phyloP scores from a whole-genome alignment of 2,888 invertebrate species.

The Entomobrya proxima region DNA sequence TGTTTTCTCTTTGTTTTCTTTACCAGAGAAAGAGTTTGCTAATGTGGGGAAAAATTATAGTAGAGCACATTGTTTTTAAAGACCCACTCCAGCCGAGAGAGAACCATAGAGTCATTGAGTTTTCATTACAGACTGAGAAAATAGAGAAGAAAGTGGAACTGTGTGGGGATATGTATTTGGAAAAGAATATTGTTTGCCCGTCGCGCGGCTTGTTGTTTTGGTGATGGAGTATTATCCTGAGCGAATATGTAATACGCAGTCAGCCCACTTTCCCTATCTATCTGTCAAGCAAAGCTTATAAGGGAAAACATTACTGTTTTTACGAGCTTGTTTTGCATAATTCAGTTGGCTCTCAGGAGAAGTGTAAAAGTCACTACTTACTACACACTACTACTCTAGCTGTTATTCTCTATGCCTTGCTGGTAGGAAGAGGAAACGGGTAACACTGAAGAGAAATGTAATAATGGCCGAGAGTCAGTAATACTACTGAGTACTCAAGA shows the following conservation, averaged over 20 bases:
- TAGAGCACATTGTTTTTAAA: background rate
- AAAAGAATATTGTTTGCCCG: background rate
- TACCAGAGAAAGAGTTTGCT: background rate
- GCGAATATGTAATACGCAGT: background rate
- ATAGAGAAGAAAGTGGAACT: background rate
- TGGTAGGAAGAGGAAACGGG: conserved; percentile 40
- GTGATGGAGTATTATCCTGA: background rate
- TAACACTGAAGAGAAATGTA: conserved; percentile 45
- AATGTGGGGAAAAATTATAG: conserved; percentile 6
- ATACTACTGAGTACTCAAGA: conserved; percentile 1
- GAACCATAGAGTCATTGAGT: background rate
- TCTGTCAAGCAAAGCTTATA: conserved; percentile 37
- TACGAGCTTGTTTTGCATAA: conserved; percentile 65
- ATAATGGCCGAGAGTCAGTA: conserved; percentile 58
- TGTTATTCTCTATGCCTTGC: too few species aligned
- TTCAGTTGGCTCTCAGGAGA: conserved; percentile 62
- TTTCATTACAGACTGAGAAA: background rate
- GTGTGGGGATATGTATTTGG: background rate
- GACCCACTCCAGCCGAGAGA: background rate
- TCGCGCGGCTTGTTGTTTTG: background rate
- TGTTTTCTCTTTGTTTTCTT: background rate
- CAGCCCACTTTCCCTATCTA: conserved; percentile 28
- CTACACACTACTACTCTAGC: too few species aligned
- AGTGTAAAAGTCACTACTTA: conserved; percentile 62
- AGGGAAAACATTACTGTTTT: conserved; percentile 62